Percentiles rank a stretch among this genome's conserved stretches.
Conservation (phyloP, 2,888 invertebrate genomes). For the Muschampia plurimacula region DNA sequence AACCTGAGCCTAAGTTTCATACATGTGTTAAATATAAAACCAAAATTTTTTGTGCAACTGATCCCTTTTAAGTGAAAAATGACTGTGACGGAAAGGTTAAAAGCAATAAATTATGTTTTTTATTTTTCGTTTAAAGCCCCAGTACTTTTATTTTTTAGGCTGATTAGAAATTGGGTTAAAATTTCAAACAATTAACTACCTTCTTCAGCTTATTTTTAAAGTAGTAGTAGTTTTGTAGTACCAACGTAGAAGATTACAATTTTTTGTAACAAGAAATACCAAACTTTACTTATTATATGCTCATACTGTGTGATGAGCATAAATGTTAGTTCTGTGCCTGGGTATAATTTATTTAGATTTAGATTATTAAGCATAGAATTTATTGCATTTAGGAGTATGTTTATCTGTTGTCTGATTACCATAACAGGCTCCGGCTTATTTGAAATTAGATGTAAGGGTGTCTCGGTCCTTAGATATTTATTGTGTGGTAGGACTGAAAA, state of each 20-base stretch:
- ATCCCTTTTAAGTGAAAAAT: constrained; percentile 33
- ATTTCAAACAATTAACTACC: not conserved
- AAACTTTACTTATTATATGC: too few species aligned
- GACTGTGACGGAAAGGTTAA: constrained; percentile 25
- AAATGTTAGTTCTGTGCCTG: too few species aligned
- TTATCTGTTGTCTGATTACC: too few species aligned
- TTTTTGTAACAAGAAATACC: not conserved
- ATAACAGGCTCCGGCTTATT: too few species aligned
- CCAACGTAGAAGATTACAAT: not conserved
- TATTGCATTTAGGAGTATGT: too few species aligned
- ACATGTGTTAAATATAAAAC: constrained; percentile 13
- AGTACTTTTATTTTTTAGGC: not conserved
- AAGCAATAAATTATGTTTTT: constrained; percentile 34
- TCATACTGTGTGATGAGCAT: too few species aligned
- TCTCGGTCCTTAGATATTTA: too few species aligned
- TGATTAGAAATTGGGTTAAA: not conserved
- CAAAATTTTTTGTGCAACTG: not conserved
- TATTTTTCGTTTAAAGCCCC: constrained; percentile 33
- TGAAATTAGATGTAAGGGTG: too few species aligned
- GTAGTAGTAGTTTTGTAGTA: not conserved
- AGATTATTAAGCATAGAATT: too few species aligned
- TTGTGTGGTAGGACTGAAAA: too few species aligned
- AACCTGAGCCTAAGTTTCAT: not conserved
- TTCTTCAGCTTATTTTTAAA: not conserved
- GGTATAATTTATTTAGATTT: too few species aligned